These are phyloP conservation scores for Plebejus anna DNA, from an alignment of 2,888 invertebrate species.

Conservation along the genomic window DNA sequence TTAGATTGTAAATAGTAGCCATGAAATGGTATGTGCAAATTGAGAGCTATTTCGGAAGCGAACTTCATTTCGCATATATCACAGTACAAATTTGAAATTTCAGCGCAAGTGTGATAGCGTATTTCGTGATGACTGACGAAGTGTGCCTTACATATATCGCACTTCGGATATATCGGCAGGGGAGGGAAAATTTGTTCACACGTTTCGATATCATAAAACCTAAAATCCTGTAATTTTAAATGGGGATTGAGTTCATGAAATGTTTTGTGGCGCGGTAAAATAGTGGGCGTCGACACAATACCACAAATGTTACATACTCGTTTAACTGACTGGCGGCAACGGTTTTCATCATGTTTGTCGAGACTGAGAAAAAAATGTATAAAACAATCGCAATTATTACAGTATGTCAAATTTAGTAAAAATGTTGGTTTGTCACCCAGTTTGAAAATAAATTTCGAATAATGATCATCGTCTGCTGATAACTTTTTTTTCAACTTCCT, in stretches of 20 bases:
- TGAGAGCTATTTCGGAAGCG: constrained; percentile 47
- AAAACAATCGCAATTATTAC: constrained; percentile 55
- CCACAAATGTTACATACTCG: constrained; percentile 55
- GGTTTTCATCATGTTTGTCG: constrained; percentile 45
- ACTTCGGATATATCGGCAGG: constrained; percentile 55
- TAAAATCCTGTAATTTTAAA: constrained; percentile 52
- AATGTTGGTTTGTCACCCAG: constrained; percentile 4
- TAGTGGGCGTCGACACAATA: constrained; percentile 48
- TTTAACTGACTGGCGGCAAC: constrained; percentile 46
- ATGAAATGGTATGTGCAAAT: constrained; percentile 60
- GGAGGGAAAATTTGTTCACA: constrained; percentile 50
- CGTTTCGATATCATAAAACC: constrained; percentile 53
- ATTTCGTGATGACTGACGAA: constrained; percentile 49
- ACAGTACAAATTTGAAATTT: constrained; percentile 48
- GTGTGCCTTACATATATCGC: constrained; percentile 51
- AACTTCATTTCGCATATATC: constrained; percentile 52
- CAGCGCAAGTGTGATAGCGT: constrained; percentile 48
- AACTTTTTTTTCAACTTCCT: not conserved
- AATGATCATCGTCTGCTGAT: not conserved
- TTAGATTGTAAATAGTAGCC: constrained; percentile 43
- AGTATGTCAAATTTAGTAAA: constrained; percentile 42
- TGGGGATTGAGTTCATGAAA: constrained; percentile 46
- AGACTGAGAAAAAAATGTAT: constrained; percentile 41
- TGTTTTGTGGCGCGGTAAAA: constrained; percentile 46
- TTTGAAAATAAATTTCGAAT: constrained; percentile 16